Percentiles rank a stretch among this genome's conserved stretches.
Conservation (phyloP, 2,797 vertebrate species). For the Chromis chromis region DNA sequence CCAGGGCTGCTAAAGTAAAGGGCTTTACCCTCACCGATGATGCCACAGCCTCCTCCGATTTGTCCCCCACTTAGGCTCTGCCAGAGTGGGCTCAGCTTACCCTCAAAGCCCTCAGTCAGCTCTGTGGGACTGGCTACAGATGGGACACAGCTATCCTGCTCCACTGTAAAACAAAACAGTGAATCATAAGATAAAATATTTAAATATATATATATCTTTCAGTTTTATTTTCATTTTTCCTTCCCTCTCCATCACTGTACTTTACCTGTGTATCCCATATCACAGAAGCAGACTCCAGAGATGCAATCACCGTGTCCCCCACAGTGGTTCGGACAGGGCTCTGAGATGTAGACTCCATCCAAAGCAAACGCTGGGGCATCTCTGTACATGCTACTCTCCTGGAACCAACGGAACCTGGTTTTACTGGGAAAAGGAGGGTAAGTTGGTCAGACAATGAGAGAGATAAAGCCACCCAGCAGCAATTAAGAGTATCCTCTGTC, state of each 20-base stretch:
- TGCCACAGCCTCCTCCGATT: conserved; percentile 92
- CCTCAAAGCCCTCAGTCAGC: conserved; percentile 96
- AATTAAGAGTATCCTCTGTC: neutral
- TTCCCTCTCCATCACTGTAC: conserved; percentile 17
- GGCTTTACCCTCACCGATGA: conserved; percentile 92
- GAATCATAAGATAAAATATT: neutral
- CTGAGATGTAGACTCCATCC: conserved; percentile 96
- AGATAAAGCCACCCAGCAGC: neutral
- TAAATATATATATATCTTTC: neutral
- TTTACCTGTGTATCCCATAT: conserved; percentile 96
- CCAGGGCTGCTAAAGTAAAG: conserved; percentile 95
- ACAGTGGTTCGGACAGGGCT: conserved; percentile 96
- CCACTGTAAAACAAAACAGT: conserved; percentile 82
- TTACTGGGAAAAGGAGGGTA: conserved; percentile 84
- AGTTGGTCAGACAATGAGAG: neutral
- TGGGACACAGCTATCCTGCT: conserved; percentile 94
- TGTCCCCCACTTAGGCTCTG: conserved; percentile 93
- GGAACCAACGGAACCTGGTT: conserved; percentile 98
- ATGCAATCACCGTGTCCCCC: conserved; percentile 96
- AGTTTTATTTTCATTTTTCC: neutral
- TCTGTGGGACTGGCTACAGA: conserved; percentile 90
- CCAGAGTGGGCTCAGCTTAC: conserved; percentile 96
- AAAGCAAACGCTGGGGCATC: conserved; percentile 92
- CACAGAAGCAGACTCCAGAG: conserved; percentile 97
- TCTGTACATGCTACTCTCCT: conserved; percentile 93